Evolutionary conservation across 2,888 invertebrate species (phyloP).

Genomic region (Harpalus rubripes): DNA sequence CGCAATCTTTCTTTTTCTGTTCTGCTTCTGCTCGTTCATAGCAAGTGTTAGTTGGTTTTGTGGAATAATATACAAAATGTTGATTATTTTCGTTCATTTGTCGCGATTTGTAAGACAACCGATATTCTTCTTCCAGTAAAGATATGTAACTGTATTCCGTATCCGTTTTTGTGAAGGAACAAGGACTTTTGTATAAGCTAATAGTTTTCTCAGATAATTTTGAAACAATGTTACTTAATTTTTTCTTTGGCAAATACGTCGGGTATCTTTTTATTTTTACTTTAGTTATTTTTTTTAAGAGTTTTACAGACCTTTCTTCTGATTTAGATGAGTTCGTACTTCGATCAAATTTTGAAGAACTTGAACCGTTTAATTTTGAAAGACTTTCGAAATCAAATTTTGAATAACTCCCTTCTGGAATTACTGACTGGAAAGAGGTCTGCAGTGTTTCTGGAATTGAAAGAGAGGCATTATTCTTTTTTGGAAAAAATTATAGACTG

Average conservation of each 20-base stretch:
- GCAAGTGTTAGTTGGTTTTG: background rate
- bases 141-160: conserved; percentile 6
- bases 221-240: background rate
- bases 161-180: background rate
- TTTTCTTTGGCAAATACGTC: background rate
- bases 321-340: background rate
- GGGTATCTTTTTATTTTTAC: background rate
- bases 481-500: conserved; percentile 27
- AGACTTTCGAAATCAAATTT: background rate
- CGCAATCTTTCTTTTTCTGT: background rate
- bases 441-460: conserved; percentile 4
- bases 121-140: background rate
- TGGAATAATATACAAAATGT: conserved; percentile 25
- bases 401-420: background rate
- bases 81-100: conserved; percentile 12
- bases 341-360: background rate
- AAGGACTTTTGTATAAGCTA: background rate
- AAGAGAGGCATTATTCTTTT: conserved; percentile 31
- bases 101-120: background rate
- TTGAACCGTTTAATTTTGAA: no score
- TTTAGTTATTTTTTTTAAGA: background rate
- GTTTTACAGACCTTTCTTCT: background rate
- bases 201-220: conserved; percentile 13
- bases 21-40: background rate
- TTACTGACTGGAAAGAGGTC: background rate